Evolutionary conservation across 2,888 invertebrate genomes (phyloP).

Genomic region (Linnaemya tessellans): DNA sequence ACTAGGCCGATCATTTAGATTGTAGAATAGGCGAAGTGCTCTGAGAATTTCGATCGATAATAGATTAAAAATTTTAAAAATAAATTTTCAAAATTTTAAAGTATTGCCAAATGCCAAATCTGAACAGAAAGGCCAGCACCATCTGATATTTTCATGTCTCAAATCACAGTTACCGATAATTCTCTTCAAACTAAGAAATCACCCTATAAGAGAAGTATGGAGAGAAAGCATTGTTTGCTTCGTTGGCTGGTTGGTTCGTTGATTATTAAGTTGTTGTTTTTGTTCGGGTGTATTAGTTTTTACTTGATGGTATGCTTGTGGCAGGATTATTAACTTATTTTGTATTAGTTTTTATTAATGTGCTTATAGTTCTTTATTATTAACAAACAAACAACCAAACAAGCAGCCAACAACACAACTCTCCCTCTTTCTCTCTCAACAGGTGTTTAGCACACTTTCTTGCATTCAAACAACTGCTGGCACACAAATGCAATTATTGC

Average conservation of each 20-base stretch:
- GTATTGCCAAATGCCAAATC: too few relatives aligned
- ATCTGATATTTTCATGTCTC: too few relatives aligned
- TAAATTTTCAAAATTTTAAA: too few relatives aligned
- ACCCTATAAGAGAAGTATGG: neutral
- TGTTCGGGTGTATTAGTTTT: constrained; percentile 54
- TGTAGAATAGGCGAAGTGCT: too few relatives aligned
- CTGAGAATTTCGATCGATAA: too few relatives aligned
- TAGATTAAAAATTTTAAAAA: too few relatives aligned
- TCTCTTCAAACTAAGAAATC: too few relatives aligned
- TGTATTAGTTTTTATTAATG: constrained; percentile 71
- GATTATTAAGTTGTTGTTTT: constrained; percentile 47
- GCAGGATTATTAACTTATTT: constrained; percentile 72
- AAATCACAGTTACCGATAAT: too few relatives aligned
- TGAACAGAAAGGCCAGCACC: too few relatives aligned
- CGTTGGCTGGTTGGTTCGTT: constrained; percentile 42
- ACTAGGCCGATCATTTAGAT: too few relatives aligned
- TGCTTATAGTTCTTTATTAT: constrained; percentile 59
- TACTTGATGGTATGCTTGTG: constrained; percentile 68
- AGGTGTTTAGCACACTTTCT: constrained; percentile 64
- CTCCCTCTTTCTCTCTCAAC: constrained; percentile 40
- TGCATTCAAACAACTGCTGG: neutral
- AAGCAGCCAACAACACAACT: neutral
- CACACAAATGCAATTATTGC: constrained; percentile 21
- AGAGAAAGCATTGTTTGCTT: constrained; percentile 6
- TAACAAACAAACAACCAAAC: constrained; percentile 44